These are phyloP conservation scores for Zaprionus davidi DNA, from an alignment of 1,140 invertebrate species.

Conservation along the genomic window DNA sequence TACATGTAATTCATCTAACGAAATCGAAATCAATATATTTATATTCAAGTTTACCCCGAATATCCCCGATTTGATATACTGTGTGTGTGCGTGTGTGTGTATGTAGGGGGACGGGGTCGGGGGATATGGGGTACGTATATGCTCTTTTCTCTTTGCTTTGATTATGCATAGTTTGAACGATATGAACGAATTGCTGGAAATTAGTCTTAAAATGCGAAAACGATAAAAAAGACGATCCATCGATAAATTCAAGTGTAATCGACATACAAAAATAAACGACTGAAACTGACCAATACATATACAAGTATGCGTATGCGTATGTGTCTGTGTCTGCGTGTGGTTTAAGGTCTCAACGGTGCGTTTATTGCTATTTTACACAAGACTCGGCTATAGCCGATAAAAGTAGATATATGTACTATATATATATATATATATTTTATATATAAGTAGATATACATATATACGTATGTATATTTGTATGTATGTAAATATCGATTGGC, in stretches of 20 bases:
- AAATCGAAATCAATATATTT: constrained; percentile 38
- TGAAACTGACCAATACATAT: constrained; percentile 13
- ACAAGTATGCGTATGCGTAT: constrained; percentile 8
- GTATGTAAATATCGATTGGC: constrained; percentile 5
- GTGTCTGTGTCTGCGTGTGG: constrained; percentile 10
- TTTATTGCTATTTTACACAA: constrained; percentile 10
- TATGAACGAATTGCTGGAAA: constrained; percentile 38
- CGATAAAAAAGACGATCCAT: not conserved
- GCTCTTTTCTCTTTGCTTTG: constrained; percentile 15
- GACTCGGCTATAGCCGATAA: constrained; percentile 4
- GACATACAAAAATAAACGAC: not conserved
- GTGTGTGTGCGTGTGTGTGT: constrained; percentile 20
- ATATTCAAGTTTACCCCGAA: constrained; percentile 17
- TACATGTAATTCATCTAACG: constrained; percentile 23
- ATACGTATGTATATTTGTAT: not conserved
- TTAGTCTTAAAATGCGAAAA: not conserved
- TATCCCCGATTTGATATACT: constrained; percentile 31
- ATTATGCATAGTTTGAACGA: constrained; percentile 46
- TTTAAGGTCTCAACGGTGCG: constrained; percentile 9
- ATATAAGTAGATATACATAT: not conserved
- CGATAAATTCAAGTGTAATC: not conserved
- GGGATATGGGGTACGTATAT: constrained; percentile 1
- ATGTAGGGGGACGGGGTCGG: not conserved
- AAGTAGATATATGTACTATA: not conserved
- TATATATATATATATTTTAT: not conserved